Evolutionary conservation across 2,113 vertebrate species (phyloP).

Genomic region (Aphyosemion australe): DNA sequence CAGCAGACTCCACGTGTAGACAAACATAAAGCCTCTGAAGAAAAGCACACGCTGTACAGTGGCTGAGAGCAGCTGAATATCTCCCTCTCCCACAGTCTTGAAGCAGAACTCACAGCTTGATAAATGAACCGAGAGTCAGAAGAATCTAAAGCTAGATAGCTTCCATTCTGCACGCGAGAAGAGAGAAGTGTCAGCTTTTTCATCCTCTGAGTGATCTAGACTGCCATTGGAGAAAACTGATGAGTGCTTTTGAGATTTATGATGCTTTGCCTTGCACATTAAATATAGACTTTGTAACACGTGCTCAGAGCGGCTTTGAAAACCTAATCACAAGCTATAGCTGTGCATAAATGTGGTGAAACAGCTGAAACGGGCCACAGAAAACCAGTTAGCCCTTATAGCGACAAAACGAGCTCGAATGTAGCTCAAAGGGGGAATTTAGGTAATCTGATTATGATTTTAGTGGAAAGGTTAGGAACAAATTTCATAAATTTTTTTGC

Average conservation of each 20-base stretch:
- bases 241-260: slow-evolving; percentile 74
- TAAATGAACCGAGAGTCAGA: slow-evolving; percentile 69
- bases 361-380: background rate
- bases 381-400: background rate
- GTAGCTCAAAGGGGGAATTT: background rate
- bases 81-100: slow-evolving; percentile 46
- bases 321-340: slow-evolving; percentile 62
- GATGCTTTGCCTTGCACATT: slow-evolving; percentile 64
- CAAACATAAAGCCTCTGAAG: slow-evolving; percentile 13
- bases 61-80: slow-evolving; percentile 40
- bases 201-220: slow-evolving; percentile 68
- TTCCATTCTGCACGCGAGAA: slow-evolving; percentile 65
- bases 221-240: slow-evolving; percentile 74
- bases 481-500: too few relatives aligned
- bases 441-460: too few relatives aligned
- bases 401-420: too few relatives aligned
- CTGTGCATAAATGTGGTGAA: slow-evolving; percentile 33
- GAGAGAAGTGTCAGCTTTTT: slow-evolving; percentile 72
- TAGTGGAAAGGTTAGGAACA: too few relatives aligned
- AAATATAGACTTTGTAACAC: slow-evolving; percentile 76
- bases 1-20: background rate
- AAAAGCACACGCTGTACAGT: slow-evolving; percentile 24
- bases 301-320: slow-evolving; percentile 60
- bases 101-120: slow-evolving; percentile 56
- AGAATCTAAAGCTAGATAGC: slow-evolving; percentile 72